phyloP scores from a whole-genome alignment of 2,113 vertebrate species.

The Cavia aperea region DNA sequence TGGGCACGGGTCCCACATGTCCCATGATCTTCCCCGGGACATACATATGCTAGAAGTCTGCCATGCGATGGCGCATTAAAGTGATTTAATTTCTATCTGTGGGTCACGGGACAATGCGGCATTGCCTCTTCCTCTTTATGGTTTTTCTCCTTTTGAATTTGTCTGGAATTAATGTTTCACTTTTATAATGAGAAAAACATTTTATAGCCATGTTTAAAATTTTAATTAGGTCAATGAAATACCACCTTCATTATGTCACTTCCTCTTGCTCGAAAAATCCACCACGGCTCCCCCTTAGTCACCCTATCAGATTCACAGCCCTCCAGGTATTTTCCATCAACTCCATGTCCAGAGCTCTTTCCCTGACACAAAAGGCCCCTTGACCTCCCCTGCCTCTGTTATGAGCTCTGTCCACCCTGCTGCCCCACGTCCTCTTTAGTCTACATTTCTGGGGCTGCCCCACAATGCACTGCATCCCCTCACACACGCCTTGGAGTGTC shows the following conservation, averaged over 20 bases:
- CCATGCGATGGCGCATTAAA: background rate
- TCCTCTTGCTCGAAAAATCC: slow-evolving; percentile 30
- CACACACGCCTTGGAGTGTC: background rate
- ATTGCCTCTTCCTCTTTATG: slow-evolving; percentile 17
- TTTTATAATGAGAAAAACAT: slow-evolving; percentile 30
- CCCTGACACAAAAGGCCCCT: background rate
- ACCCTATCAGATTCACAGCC: background rate
- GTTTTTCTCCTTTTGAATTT: slow-evolving; percentile 20
- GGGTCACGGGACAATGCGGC: background rate
- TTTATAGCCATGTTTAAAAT: background rate
- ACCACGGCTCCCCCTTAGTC: background rate
- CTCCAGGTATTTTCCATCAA: background rate
- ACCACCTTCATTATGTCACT: background rate
- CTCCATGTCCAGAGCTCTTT: background rate
- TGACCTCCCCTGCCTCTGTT: background rate
- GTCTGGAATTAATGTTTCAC: slow-evolving; percentile 23
- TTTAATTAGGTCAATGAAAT: slow-evolving; percentile 41
- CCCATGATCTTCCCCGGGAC: background rate
- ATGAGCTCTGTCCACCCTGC: no score
- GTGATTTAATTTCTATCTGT: background rate
- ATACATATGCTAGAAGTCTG: background rate
- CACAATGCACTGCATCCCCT: accelerated
- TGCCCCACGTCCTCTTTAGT: accelerated
- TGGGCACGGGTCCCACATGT: background rate
- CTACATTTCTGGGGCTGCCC: background rate